Percentiles rank a stretch among this genome's conserved stretches.
These are phyloP conservation scores for Hepsetus odoe DNA, from an alignment of 2,113 vertebrate species.

Conservation along the genomic window DNA sequence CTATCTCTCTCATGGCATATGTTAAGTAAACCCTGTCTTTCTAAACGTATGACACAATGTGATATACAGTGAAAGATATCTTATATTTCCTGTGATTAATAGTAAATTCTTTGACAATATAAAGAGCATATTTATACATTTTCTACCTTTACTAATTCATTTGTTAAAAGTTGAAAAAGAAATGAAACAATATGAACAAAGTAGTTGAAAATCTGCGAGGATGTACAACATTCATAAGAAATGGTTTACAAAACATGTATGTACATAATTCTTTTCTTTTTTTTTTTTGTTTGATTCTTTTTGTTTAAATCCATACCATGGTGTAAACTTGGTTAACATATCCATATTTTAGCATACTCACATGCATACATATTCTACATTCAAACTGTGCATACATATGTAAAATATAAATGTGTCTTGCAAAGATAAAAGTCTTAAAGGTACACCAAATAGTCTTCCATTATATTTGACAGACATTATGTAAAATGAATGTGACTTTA, in stretches of 20 bases:
- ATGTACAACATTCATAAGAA: constrained; percentile 47
- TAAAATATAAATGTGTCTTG: constrained; percentile 44
- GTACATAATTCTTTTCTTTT: constrained; percentile 38
- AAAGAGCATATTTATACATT: constrained; percentile 11
- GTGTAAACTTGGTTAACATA: constrained; percentile 52
- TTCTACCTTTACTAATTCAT: constrained; percentile 6
- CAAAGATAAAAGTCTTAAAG: constrained; percentile 41
- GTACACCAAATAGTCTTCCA: constrained; percentile 11
- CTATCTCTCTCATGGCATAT: constrained; percentile 24
- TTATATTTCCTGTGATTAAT: constrained; percentile 7
- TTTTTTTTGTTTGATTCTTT: too few species aligned
- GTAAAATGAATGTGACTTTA: neutral
- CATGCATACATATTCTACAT: constrained; percentile 51
- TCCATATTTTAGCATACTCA: constrained; percentile 48
- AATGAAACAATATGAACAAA: constrained; percentile 9
- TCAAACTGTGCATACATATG: constrained; percentile 45
- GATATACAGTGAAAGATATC: constrained; percentile 31
- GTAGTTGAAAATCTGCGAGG: constrained; percentile 6
- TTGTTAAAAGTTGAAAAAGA: constrained; percentile 29
- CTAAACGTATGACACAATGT: constrained; percentile 22
- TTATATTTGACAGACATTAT: neutral
- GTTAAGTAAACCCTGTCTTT: constrained; percentile 36
- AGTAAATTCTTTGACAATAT: constrained; percentile 29
- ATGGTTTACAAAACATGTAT: constrained; percentile 45
- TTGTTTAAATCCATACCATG: constrained; percentile 31